Percentiles rank a stretch among this genome's conserved stretches.
phyloP scores from a whole-genome alignment of 92 coral and sea anemone species.

The Anthopleura xanthogrammica region DNA sequence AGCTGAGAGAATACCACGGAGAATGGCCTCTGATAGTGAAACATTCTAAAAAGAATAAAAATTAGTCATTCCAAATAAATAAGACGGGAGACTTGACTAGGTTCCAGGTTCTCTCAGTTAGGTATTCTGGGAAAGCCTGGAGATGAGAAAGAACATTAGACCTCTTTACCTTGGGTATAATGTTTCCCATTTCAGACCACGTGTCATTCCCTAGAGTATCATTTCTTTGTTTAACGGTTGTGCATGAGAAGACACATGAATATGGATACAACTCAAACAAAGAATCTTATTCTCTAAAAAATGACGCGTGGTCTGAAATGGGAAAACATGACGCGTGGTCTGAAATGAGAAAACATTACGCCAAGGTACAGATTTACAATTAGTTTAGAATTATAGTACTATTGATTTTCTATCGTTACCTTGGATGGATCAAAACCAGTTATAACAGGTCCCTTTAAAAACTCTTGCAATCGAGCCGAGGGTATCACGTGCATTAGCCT shows the following conservation, averaged over 20 bases:
- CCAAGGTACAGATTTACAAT: no score
- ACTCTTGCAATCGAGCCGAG: constrained; percentile 61
- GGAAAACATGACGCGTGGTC: no score
- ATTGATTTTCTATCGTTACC: constrained; percentile 5
- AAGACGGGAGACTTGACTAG: not conserved
- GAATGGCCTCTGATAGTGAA: constrained; percentile 33
- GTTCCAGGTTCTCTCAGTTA: not conserved
- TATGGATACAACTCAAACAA: no score
- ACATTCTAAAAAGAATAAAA: constrained; percentile 20
- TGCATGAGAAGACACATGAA: no score
- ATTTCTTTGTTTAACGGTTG: no score
- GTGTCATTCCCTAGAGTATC: no score
- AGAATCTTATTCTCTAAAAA: no score
- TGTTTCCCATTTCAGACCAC: no score
- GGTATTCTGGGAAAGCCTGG: not conserved
- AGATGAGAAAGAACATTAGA: not conserved
- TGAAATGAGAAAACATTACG: no score
- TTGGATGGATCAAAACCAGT: constrained; percentile 25
- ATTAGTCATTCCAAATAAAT: not conserved
- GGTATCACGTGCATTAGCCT: constrained; percentile 61
- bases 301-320: no score
- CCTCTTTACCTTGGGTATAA: not conserved
- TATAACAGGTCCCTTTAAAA: constrained; percentile 53
- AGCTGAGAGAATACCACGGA: constrained; percentile 67
- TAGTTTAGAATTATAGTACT: not conserved